These are phyloP conservation scores for Adelosebastes latens DNA, from an alignment of 2,797 vertebrate genomes.

Conservation along the genomic window DNA sequence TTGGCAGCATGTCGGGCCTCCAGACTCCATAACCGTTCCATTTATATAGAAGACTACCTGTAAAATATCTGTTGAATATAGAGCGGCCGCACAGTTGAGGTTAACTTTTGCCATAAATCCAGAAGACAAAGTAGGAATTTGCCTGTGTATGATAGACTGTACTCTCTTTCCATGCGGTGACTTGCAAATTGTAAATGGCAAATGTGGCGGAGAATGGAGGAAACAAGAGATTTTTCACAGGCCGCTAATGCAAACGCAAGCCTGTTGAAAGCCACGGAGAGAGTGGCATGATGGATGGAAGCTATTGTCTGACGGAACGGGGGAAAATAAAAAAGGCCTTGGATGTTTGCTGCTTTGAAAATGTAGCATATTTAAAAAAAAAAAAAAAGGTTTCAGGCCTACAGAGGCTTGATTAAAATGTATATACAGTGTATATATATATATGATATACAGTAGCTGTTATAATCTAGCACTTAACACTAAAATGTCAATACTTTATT, in stretches of 20 bases:
- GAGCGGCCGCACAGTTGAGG: slow-evolving; percentile 27
- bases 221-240: slow-evolving; percentile 37
- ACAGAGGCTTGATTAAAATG: neutral
- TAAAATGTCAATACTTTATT: neutral
- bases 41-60: slow-evolving; percentile 56
- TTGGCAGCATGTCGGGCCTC: slow-evolving; percentile 43
- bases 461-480: neutral
- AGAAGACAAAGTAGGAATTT: slow-evolving; percentile 49
- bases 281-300: slow-evolving; percentile 42
- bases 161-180: slow-evolving; percentile 30
- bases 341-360: slow-evolving; percentile 12
- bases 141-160: slow-evolving; percentile 26
- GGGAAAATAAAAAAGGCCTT: neutral
- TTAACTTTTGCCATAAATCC: slow-evolving; percentile 59
- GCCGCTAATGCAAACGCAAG: slow-evolving; percentile 42
- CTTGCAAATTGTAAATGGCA: slow-evolving; percentile 38
- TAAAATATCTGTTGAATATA: slow-evolving; percentile 61
- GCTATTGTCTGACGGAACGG: slow-evolving; percentile 7
- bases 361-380: neutral
- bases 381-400: neutral
- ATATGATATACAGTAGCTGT: neutral
- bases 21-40: slow-evolving; percentile 54
- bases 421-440: neutral
- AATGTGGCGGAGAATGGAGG: slow-evolving; percentile 24
- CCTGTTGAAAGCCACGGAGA: slow-evolving; percentile 33